Base-by-base conservation (phyloP, 2,888 invertebrate genomes). In the Halictus quadricinctus region DNA sequence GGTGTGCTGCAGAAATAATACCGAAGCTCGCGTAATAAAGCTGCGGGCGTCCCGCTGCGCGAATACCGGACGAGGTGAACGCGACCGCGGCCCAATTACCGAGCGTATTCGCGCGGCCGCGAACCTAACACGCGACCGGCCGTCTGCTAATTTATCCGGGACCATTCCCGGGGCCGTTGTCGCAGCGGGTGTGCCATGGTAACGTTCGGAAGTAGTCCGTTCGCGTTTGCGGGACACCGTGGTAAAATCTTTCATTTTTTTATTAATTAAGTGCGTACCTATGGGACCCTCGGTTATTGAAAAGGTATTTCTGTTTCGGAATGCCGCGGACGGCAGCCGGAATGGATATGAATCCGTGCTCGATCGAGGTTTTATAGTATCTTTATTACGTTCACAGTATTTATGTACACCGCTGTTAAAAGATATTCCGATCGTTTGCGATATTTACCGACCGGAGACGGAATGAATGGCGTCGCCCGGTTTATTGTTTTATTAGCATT, bases 1-100 rank as follows among this genome's bases (percentile, higher is more conserved):
- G 88, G 87, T 82, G 82, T 85, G 84, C 80, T 76, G 80, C 83
- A 88, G 86, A 88, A 90, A 90, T 91, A 91, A 91, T 88, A 84
- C 79, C 79, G 72, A 76, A 79, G 76, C 80, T 85, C 84, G 84
- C 80, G 90, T 89, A 91, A 90, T 91, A 91, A 91, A 91, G 81
- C 83, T 88, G 85, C 88, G 83, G 76, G 75, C 81, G 79, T 83
- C 91, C 90, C 83, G 91, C 89, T 89, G 91, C 54, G 90, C 83
- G 90, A 83, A 89, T 88, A 90, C 86, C 77, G 88, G 77, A 87
- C 88, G 81, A 85, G 76, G 72, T 76, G 84, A 84, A 80, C 81
- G 81, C 80, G 78, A 75, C 70, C 79, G 75, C 76, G 77, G 82
- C 76, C 88, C 89, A 89, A 89, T 89, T 89, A 89, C 81, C 46